Evolutionary conservation across 2,113 vertebrate genomes (phyloP).

Genomic region (Trinectes maculatus): DNA sequence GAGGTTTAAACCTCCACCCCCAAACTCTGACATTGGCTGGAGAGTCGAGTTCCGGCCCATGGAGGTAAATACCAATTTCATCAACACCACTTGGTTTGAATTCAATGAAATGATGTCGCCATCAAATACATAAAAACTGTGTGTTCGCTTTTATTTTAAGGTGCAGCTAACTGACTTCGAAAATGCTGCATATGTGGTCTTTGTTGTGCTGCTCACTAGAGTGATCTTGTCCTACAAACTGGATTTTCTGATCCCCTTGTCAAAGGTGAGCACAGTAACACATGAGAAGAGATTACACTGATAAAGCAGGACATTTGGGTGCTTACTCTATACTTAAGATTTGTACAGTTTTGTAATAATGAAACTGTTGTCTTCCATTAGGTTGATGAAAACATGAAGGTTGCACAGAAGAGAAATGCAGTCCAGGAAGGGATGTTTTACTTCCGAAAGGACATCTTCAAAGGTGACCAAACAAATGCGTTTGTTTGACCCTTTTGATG

Average conservation of each 20-base stretch:
- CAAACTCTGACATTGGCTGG: constrained; percentile 99
- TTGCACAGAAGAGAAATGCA: constrained; percentile 93
- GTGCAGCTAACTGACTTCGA: constrained; percentile 98
- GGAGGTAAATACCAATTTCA: constrained; percentile 85
- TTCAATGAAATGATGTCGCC: neutral
- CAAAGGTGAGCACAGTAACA: constrained; percentile 85
- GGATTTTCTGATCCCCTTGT: constrained; percentile 97
- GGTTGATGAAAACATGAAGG: constrained; percentile 99
- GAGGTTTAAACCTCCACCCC: constrained; percentile 98
- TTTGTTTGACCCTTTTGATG: rapidly evolving
- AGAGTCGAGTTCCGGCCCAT: constrained; percentile 98
- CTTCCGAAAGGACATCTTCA: constrained; percentile 96
- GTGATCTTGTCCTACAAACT: constrained; percentile 98
- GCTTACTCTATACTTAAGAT: neutral
- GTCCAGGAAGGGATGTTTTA: constrained; percentile 93
- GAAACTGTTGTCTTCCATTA: constrained; percentile 52
- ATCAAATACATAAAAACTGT: neutral
- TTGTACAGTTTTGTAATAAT: neutral
- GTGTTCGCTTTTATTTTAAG: constrained; percentile 66
- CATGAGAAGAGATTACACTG: neutral
- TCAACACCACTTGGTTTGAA: neutral
- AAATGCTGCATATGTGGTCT: constrained; percentile 97
- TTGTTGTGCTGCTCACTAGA: constrained; percentile 95
- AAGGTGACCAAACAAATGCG: constrained; percentile 80
- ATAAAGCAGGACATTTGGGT: neutral